Evolutionary conservation across 1,140 invertebrate genomes (phyloP).

Genomic region (Drosophila yakuba): DNA sequence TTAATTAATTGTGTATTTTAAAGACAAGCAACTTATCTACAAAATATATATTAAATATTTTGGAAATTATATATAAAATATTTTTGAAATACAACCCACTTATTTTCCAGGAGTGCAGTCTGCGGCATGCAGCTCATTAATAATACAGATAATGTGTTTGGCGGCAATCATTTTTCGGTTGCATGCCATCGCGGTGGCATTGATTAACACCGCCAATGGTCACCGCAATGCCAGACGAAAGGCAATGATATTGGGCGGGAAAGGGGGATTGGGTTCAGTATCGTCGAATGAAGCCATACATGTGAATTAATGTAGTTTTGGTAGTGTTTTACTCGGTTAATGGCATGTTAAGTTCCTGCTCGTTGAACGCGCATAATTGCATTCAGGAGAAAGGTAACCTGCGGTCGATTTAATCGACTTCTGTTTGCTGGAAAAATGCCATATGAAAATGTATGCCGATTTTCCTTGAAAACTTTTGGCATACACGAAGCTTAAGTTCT

Average conservation of each 20-base stretch:
- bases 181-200: constrained; percentile 57
- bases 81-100: not conserved
- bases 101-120: constrained; percentile 1
- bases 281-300: constrained; percentile 4
- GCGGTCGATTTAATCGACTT: not conserved
- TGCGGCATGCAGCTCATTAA: constrained; percentile 74
- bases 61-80: not conserved
- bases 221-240: constrained; percentile 23
- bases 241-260: constrained; percentile 10
- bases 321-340: constrained; percentile 25
- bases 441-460: not conserved
- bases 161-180: constrained; percentile 73
- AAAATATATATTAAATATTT: not conserved
- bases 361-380: constrained; percentile 18
- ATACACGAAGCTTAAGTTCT: not conserved
- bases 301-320: constrained; percentile 18
- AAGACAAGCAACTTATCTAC: no score
- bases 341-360: constrained; percentile 2
- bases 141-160: constrained; percentile 78
- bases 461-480: not conserved
- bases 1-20: no score
- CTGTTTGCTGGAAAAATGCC: not conserved
- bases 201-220: constrained; percentile 72
- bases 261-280: not conserved
- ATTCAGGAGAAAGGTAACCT: constrained; percentile 3